Evolutionary conservation across 2,797 vertebrate genomes (phyloP).

Genomic region (Sebastes oblongus): DNA sequence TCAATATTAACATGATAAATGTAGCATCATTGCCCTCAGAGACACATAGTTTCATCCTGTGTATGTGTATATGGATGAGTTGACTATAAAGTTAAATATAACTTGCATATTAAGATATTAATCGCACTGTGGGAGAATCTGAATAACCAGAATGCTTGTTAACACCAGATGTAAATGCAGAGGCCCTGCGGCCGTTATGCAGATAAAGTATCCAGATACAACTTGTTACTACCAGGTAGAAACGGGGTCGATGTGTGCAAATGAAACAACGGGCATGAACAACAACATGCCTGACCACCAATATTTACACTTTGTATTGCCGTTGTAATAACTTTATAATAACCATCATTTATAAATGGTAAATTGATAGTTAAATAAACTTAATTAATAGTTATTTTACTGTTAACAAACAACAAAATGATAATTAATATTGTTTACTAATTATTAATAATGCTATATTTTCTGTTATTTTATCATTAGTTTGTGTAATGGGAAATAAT

Average conservation of each 20-base stretch:
- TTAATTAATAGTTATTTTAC: no score
- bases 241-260: neutral
- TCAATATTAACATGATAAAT: neutral
- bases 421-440: no score
- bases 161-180: neutral
- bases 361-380: no score
- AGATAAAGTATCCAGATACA: neutral
- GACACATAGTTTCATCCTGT: neutral
- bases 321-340: no score
- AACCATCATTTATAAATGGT: no score
- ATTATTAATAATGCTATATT: neutral
- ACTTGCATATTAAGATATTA: neutral
- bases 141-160: neutral
- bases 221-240: neutral
- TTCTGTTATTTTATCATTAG: no score
- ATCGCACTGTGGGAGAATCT: no score
- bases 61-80: neutral
- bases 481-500: no score
- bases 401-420: no score
- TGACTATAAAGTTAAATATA: neutral
- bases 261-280: neutral
- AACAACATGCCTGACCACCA: neutral
- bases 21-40: neutral
- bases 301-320: neutral
- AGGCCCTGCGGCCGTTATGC: neutral